Percentiles rank a stretch among this genome's conserved stretches.
These are phyloP conservation scores for Zosterops japonicus DNA, from an alignment of 2,113 vertebrate genomes.

Conservation along the genomic window DNA sequence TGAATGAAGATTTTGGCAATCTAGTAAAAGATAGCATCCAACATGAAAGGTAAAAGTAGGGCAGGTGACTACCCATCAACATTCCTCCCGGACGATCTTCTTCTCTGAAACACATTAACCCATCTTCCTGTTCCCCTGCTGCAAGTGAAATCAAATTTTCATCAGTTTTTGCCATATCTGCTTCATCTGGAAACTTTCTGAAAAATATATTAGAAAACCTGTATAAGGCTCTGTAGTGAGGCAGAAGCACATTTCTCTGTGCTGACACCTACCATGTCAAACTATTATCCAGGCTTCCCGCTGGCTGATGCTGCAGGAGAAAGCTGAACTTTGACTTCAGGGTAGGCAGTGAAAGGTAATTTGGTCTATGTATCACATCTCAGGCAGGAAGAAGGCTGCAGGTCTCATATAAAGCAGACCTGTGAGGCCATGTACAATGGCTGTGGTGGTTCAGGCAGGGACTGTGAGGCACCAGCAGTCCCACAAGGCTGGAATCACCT, in stretches of 20 bases:
- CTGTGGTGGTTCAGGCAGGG: not conserved
- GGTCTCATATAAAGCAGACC: not conserved
- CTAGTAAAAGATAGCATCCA: not conserved
- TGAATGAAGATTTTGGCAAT: slow-evolving; percentile 7
- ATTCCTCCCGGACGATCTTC: not conserved
- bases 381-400: not conserved
- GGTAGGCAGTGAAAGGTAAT: not conserved
- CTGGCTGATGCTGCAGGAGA: not conserved
- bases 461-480: not conserved
- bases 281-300: not conserved
- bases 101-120: slow-evolving; percentile 7
- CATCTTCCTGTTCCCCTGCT: not conserved
- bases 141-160: not conserved
- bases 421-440: not conserved
- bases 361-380: not conserved
- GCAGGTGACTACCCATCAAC: not conserved
- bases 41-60: not conserved
- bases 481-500: not conserved
- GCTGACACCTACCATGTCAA: not conserved
- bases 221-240: not conserved
- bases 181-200: slow-evolving; percentile 21
- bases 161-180: not conserved
- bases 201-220: not conserved
- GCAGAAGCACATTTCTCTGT: not conserved
- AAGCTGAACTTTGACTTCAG: slow-evolving; percentile 23